Evolutionary conservation across 2,888 invertebrate species (phyloP).

Genomic region (Laothoe populi): DNA sequence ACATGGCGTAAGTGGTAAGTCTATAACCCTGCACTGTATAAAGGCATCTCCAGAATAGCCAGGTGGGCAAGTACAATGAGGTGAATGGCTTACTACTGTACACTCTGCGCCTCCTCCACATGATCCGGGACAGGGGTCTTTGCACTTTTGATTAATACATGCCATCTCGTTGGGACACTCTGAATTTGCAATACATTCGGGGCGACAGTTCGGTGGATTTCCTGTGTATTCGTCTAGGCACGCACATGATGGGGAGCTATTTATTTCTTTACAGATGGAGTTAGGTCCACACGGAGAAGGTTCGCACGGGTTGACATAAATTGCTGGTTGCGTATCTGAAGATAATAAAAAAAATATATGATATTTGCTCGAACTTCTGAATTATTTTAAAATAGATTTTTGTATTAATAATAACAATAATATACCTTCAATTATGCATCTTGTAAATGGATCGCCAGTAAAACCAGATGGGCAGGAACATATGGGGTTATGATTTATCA

Average conservation of each 20-base stretch:
- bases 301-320: conserved; percentile 85
- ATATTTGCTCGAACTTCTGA: not conserved
- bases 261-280: conserved; percentile 85
- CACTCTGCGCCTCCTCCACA: conserved; percentile 90
- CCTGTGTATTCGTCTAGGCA: conserved; percentile 89
- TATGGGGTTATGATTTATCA: conserved; percentile 90
- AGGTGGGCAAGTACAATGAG: conserved; percentile 89
- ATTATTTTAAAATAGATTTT: not conserved
- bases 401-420: not conserved
- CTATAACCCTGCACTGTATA: conserved; percentile 77
- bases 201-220: conserved; percentile 89
- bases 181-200: conserved; percentile 90
- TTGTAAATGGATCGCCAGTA: conserved; percentile 90
- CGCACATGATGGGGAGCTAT: conserved; percentile 88
- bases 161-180: conserved; percentile 89
- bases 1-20: conserved; percentile 85
- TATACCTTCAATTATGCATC: conserved; percentile 85
- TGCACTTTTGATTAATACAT: conserved; percentile 90
- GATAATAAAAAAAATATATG: conserved; percentile 30
- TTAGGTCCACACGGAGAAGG: conserved; percentile 92
- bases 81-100: conserved; percentile 89
- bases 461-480: conserved; percentile 87
- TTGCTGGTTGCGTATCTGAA: conserved; percentile 60
- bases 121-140: conserved; percentile 89
- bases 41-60: conserved; percentile 88